phyloP scores from a whole-genome alignment of 2,888 invertebrate genomes.

The Blastobasis adustella region DNA sequence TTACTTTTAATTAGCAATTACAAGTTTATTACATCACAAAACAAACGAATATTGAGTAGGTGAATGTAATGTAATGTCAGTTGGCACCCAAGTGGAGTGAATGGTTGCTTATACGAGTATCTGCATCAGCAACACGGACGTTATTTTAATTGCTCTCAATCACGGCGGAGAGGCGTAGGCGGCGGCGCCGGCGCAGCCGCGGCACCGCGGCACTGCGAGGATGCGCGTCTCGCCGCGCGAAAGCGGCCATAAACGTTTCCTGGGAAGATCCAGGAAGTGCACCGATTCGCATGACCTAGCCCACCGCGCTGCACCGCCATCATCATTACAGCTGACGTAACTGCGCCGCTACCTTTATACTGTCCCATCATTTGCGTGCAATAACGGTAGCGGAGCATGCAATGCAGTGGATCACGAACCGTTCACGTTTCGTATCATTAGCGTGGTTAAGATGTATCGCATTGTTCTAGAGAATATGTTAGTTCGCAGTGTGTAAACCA shows the following conservation, averaged over 20 bases:
- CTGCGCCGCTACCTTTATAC: constrained; percentile 25
- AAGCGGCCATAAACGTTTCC: constrained; percentile 43
- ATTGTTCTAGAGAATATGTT: not conserved
- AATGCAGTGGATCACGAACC: constrained; percentile 3
- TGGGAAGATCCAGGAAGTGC: constrained; percentile 38
- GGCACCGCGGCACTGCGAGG: constrained; percentile 12
- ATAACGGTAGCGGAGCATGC: constrained; percentile 1
- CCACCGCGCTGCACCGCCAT: constrained; percentile 26
- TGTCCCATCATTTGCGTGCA: constrained; percentile 11
- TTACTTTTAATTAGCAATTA: not conserved
- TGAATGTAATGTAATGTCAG: not conserved
- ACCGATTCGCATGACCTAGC: constrained; percentile 36
- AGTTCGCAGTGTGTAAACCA: too few species aligned
- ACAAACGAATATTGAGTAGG: not conserved
- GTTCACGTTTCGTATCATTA: constrained; percentile 19
- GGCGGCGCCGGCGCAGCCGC: not conserved
- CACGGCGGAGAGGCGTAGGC: constrained; percentile 6
- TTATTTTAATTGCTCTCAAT: constrained; percentile 13
- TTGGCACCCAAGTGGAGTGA: not conserved
- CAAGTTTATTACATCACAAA: not conserved
- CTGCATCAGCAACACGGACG: constrained; percentile 4
- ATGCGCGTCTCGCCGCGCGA: constrained; percentile 26
- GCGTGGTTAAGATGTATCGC: constrained; percentile 10
- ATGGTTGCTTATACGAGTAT: not conserved
- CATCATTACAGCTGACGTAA: constrained; percentile 33